These are phyloP conservation scores for Melanargia galathea DNA, from an alignment of 2,888 invertebrate genomes.

Conservation along the genomic window DNA sequence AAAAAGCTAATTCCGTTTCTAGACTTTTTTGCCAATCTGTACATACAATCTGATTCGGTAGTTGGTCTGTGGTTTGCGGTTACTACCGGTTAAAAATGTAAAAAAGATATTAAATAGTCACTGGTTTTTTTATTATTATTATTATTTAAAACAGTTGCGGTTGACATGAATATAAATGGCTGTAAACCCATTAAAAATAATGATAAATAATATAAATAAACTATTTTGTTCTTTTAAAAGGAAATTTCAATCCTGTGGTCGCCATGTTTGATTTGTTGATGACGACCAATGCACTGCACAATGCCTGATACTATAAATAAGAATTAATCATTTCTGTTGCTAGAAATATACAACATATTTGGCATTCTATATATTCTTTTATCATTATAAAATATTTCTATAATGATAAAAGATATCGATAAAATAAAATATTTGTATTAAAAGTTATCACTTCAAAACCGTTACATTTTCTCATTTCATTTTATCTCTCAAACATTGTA, in stretches of 20 bases:
- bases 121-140: too few species aligned
- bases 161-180: background rate
- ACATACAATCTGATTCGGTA: too few species aligned
- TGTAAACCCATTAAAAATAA: background rate
- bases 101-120: too few species aligned
- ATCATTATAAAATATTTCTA: too few species aligned
- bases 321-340: background rate
- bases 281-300: background rate
- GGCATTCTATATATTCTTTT: too few species aligned
- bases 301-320: background rate
- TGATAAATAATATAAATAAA: background rate
- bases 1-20: too few species aligned
- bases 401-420: background rate
- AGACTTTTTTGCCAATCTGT: too few species aligned
- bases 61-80: too few species aligned
- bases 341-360: too few species aligned
- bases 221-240: background rate
- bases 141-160: too few species aligned
- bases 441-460: background rate
- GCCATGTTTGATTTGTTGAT: background rate
- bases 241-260: background rate
- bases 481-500: background rate
- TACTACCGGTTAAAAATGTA: too few species aligned
- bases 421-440: background rate
- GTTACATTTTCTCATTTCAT: background rate